Percentiles rank a stretch among this genome's conserved stretches.
Evolutionary conservation across 2,888 invertebrate species (phyloP).

Genomic region (Leptopilina drosophilae): DNA sequence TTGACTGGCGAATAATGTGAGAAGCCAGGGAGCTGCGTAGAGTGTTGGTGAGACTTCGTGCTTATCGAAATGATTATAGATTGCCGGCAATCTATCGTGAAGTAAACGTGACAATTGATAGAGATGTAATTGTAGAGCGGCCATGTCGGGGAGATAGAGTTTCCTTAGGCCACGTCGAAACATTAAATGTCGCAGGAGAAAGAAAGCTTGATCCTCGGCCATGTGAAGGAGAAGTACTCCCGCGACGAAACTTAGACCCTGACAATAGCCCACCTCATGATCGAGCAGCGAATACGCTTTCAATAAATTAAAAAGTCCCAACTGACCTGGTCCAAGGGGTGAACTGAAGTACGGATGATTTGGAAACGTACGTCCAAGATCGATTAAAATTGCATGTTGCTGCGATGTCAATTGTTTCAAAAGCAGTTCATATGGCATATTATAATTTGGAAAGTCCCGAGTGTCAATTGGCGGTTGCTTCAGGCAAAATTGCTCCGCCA

Average conservation of each 20-base stretch:
- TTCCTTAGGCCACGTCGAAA: conserved; percentile 91
- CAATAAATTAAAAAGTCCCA: conserved; percentile 94
- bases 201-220: conserved; percentile 94
- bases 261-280: conserved; percentile 96
- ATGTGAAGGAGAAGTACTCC: conserved; percentile 94
- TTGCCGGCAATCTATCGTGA: conserved; percentile 90
- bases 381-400: conserved; percentile 97
- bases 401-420: conserved; percentile 93
- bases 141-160: conserved; percentile 97
- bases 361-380: conserved; percentile 95
- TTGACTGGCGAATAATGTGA: conserved; percentile 97
- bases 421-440: conserved; percentile 87
- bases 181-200: conserved; percentile 93
- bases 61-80: conserved; percentile 91
- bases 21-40: conserved; percentile 98
- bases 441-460: conserved; percentile 85
- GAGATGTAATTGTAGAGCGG: conserved; percentile 91
- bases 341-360: conserved; percentile 95
- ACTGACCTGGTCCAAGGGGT: conserved; percentile 93
- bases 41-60: conserved; percentile 95
- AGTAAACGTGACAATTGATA: conserved; percentile 95
- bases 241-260: conserved; percentile 97
- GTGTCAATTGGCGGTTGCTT: conserved; percentile 85
- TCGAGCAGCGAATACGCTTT: conserved; percentile 97
- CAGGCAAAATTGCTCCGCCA: conserved; percentile 89